A percentile compares a stretch with the other conserved stretches of the same genome.
These are phyloP conservation scores for Toxostoma redivivum DNA, from an alignment of 2,113 vertebrate genomes.

Conservation along the genomic window DNA sequence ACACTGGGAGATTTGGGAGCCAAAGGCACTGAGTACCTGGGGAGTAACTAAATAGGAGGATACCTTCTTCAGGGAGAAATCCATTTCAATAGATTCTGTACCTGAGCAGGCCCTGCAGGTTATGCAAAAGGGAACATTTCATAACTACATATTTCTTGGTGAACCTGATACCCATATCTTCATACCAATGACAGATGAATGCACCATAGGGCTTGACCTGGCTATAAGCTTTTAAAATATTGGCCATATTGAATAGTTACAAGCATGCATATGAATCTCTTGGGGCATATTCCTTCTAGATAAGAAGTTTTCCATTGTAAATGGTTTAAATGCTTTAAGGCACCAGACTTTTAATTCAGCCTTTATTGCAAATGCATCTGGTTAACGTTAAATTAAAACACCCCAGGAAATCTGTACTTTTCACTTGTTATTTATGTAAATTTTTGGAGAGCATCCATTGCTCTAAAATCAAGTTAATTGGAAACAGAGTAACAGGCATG, in stretches of 20 bases:
- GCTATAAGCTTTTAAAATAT: neutral
- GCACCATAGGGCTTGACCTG: neutral
- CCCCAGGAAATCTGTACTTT: neutral
- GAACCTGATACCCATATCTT: neutral
- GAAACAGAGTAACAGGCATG: neutral
- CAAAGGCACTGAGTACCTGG: neutral
- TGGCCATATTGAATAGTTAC: neutral
- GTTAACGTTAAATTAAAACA: conserved; percentile 16
- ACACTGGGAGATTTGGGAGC: neutral
- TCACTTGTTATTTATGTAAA: conserved; percentile 29
- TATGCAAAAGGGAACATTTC: neutral
- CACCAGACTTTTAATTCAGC: neutral
- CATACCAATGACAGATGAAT: neutral
- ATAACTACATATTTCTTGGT: neutral
- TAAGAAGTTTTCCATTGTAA: neutral
- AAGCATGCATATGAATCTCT: neutral
- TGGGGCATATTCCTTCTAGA: neutral
- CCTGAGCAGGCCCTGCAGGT: neutral
- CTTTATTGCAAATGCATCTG: neutral
- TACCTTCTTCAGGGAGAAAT: neutral
- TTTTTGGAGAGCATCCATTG: neutral
- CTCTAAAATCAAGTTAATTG: conserved; percentile 18
- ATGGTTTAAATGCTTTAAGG: neutral
- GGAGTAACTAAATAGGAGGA: neutral
- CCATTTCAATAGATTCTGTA: neutral